phyloP scores from a whole-genome alignment of 2,888 invertebrate species.

The Orchesella flavescens region DNA sequence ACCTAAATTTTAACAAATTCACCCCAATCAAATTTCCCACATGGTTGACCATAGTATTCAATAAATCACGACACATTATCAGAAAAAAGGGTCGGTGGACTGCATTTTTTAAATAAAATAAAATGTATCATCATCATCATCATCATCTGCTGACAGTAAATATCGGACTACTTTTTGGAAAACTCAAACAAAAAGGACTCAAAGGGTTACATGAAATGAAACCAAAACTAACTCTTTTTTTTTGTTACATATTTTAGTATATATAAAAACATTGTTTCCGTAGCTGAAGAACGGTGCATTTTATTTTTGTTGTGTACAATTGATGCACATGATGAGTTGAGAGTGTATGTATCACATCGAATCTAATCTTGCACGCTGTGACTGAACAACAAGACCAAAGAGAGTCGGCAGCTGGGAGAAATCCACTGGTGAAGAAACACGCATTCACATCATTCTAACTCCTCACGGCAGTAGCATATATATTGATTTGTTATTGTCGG shows the following conservation, averaged over 20 bases:
- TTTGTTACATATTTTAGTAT: background rate
- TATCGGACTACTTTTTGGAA: background rate
- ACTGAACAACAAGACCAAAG: too few relatives aligned
- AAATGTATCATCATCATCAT: background rate
- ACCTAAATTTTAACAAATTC: constrained; percentile 19
- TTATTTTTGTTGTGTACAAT: too few relatives aligned
- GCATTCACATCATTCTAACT: too few relatives aligned
- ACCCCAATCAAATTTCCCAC: constrained; percentile 35
- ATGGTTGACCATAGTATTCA: constrained; percentile 30
- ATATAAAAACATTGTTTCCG: background rate
- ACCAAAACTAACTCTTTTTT: background rate
- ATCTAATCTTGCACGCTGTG: too few relatives aligned
- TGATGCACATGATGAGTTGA: too few relatives aligned
- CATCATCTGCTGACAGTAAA: constrained; percentile 5
- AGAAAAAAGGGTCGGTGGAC: background rate
- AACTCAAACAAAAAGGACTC: background rate
- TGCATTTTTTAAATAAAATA: too few relatives aligned
- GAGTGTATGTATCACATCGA: too few relatives aligned
- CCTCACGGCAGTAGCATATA: too few relatives aligned
- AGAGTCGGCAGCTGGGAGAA: too few relatives aligned
- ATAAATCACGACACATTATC: constrained; percentile 39
- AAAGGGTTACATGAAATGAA: constrained; percentile 27
- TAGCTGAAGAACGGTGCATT: background rate
- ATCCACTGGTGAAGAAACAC: too few relatives aligned
- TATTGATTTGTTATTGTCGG: too few relatives aligned